phyloP scores from a whole-genome alignment of 2,797 vertebrate genomes.

The Parauchenoglanis punctatus region DNA sequence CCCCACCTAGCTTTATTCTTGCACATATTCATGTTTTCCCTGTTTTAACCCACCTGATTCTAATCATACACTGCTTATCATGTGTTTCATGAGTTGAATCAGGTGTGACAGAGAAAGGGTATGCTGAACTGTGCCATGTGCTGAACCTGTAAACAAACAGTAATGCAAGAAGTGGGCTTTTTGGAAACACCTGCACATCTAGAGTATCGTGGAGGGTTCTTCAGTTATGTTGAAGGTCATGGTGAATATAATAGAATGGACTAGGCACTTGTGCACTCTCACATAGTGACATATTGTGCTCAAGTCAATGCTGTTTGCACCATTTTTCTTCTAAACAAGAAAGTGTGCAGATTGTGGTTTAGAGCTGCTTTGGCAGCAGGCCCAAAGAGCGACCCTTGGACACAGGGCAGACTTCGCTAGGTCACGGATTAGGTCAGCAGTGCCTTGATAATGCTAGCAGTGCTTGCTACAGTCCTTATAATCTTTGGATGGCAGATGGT shows the following conservation, averaged over 20 bases:
- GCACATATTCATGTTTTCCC: background rate
- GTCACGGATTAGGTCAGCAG: background rate
- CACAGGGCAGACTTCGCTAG: background rate
- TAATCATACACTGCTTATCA: background rate
- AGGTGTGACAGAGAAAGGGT: background rate
- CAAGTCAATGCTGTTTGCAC: background rate
- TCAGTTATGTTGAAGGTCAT: background rate
- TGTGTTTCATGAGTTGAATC: background rate
- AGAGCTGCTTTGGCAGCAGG: background rate
- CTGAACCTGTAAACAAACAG: background rate
- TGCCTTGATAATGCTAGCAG: background rate
- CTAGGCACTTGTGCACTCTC: background rate
- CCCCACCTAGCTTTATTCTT: background rate
- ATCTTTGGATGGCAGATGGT: slow-evolving; percentile 7
- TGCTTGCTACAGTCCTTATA: background rate
- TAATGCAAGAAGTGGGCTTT: background rate
- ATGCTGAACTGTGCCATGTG: background rate
- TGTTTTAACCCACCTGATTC: background rate
- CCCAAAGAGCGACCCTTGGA: background rate
- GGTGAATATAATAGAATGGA: no score
- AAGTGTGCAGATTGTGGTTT: background rate
- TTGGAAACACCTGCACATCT: background rate
- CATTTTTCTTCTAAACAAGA: background rate
- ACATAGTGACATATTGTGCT: background rate
- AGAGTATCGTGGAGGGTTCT: background rate